These are phyloP conservation scores for Macrostomum lignano DNA, from an alignment of 1,140 invertebrate genomes.

Conservation along the genomic window DNA sequence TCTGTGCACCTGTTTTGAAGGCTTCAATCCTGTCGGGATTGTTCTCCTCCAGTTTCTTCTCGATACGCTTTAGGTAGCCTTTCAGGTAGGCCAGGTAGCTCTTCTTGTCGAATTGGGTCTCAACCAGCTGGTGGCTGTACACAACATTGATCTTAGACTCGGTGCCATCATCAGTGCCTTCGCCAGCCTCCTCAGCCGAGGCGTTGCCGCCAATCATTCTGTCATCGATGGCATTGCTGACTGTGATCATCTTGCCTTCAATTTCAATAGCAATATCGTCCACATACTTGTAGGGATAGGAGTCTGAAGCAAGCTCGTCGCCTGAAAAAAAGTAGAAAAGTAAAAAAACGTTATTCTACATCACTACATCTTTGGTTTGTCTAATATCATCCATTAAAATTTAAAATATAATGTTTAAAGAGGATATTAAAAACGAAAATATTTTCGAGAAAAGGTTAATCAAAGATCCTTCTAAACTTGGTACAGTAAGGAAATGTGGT, in stretches of 20 bases:
- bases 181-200: constrained; percentile 7
- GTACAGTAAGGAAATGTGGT: no score
- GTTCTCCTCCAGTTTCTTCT: constrained; percentile 6
- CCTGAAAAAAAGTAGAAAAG: not conserved
- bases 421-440: no score
- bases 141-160: constrained; percentile 9
- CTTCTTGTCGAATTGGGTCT: constrained; percentile 7
- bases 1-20: constrained; percentile 8
- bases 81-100: constrained; percentile 8
- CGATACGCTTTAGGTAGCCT: constrained; percentile 2
- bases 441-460: no score
- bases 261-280: constrained; percentile 1
- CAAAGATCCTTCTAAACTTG: no score
- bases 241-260: constrained; percentile 3
- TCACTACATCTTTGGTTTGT: no score
- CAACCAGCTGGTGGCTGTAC: constrained; percentile 4
- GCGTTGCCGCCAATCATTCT: constrained; percentile 9
- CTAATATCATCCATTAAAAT: no score
- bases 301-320: not conserved
- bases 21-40: constrained; percentile 4
- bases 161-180: constrained; percentile 3
- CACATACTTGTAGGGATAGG: not conserved
- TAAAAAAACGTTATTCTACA: not conserved
- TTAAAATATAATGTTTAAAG: no score
- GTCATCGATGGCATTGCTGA: constrained; percentile 8